Evolutionary conservation across 2,113 vertebrate species (phyloP).

Genomic region (Lagopus muta): DNA sequence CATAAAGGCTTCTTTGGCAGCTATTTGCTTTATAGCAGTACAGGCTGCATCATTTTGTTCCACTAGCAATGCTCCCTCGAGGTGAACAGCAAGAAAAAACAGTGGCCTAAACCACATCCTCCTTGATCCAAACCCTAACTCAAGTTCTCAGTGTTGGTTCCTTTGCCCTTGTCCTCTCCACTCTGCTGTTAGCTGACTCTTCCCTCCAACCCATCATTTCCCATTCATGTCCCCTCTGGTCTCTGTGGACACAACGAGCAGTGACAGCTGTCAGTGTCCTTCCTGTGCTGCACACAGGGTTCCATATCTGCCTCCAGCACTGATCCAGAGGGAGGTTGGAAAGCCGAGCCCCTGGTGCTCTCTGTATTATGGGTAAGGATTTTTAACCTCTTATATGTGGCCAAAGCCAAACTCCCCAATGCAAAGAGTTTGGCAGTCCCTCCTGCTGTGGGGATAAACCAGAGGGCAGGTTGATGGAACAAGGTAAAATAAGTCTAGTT

Average conservation of each 20-base stretch:
- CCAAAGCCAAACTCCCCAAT: neutral
- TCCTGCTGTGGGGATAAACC: neutral
- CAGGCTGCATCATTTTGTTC: neutral
- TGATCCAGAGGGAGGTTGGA: neutral
- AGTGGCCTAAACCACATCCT: neutral
- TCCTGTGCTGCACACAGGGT: rapidly evolving
- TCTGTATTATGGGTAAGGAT: neutral
- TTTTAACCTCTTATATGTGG: neutral
- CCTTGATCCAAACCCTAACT: neutral
- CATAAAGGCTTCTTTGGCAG: neutral
- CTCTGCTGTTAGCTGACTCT: rapidly evolving
- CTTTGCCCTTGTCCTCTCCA: neutral
- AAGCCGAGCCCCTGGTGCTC: neutral
- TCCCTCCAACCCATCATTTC: neutral
- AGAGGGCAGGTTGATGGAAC: neutral
- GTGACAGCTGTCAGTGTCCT: neutral
- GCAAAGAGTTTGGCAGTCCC: rapidly evolving
- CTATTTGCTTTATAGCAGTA: neutral
- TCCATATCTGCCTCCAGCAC: rapidly evolving
- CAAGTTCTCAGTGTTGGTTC: neutral
- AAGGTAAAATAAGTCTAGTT: neutral
- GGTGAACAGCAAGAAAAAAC: neutral
- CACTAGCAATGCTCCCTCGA: neutral
- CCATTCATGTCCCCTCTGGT: rapidly evolving
- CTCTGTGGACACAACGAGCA: neutral